These are phyloP conservation scores for Trissoscelio sp. DNA, from an alignment of 2,888 invertebrate species.

Conservation along the genomic window DNA sequence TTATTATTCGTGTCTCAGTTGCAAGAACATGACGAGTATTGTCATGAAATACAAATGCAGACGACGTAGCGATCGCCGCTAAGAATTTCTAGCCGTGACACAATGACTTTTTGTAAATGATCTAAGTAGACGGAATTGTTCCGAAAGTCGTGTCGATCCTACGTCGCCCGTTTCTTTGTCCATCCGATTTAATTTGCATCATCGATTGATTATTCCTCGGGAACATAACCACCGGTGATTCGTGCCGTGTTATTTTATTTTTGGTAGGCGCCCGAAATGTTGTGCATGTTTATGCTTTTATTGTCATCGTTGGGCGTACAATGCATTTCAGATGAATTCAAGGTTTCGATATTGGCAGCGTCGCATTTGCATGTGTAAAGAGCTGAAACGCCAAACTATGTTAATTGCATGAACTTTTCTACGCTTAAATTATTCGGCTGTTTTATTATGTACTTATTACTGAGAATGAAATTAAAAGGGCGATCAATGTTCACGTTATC, in stretches of 20 bases:
- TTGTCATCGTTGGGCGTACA: slow-evolving; percentile 59
- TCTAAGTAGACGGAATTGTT: slow-evolving; percentile 45
- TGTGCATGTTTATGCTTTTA: slow-evolving; percentile 62
- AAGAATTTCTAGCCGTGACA: slow-evolving; percentile 57
- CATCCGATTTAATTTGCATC: slow-evolving; percentile 56
- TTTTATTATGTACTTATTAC: slow-evolving; percentile 2
- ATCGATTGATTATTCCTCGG: slow-evolving; percentile 63
- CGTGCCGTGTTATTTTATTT: slow-evolving; percentile 49
- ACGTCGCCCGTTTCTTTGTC: slow-evolving; percentile 49
- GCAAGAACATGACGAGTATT: slow-evolving; percentile 23
- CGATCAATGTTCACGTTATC: background rate
- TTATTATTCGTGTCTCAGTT: slow-evolving; percentile 51
- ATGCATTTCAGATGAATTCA: slow-evolving; percentile 60
- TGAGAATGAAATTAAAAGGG: background rate
- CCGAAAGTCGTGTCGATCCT: slow-evolving; percentile 27
- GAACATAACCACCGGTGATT: slow-evolving; percentile 58
- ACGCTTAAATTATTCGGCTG: slow-evolving; percentile 9
- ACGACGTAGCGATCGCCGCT: slow-evolving; percentile 45
- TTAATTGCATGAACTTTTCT: slow-evolving; percentile 34
- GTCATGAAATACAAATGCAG: slow-evolving; percentile 61
- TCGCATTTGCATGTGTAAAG: slow-evolving; percentile 55
- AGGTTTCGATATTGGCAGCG: slow-evolving; percentile 51
- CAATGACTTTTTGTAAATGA: slow-evolving; percentile 57
- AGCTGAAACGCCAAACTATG: slow-evolving; percentile 33
- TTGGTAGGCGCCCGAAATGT: slow-evolving; percentile 46